Evolutionary conservation across 2,888 invertebrate species (phyloP).

Genomic region (Rhopalosiphum nymphaeae): DNA sequence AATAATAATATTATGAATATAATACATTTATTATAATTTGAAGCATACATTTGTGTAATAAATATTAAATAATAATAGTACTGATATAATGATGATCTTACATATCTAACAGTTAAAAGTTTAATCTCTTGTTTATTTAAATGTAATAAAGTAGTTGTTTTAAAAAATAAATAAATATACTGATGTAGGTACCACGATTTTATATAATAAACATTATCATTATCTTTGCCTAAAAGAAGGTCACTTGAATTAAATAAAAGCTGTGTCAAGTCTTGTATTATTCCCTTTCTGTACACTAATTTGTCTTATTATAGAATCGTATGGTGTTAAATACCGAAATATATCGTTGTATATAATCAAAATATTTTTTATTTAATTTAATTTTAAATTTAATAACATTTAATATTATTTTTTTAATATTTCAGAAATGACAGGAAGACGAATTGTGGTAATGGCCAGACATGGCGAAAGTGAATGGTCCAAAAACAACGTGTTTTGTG

Average conservation of each 20-base stretch:
- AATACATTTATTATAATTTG: neutral
- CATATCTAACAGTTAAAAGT: constrained; percentile 1
- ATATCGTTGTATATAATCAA: neutral
- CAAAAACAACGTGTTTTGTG: constrained; percentile 76
- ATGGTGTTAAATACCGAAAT: neutral
- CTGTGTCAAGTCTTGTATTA: neutral
- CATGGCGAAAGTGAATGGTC: constrained; percentile 79
- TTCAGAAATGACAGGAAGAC: constrained; percentile 66
- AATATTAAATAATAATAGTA: neutral
- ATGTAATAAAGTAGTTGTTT: constrained; percentile 45
- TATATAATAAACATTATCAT: neutral
- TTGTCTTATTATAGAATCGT: neutral
- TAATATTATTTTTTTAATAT: constrained; percentile 10
- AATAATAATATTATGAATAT: neutral
- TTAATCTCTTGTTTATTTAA: constrained; percentile 20
- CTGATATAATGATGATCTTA: neutral
- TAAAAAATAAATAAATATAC: neutral
- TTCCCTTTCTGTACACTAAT: neutral
- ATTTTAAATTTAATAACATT: neutral
- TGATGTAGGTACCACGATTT: neutral
- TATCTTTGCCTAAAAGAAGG: constrained; percentile 29
- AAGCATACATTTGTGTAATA: neutral
- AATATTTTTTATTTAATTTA: neutral
- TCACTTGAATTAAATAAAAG: constrained; percentile 39
- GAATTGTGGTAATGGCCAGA: constrained; percentile 74